Conservation (phyloP, 2,113 vertebrate species). For the Eulacestoma nigropectus region DNA sequence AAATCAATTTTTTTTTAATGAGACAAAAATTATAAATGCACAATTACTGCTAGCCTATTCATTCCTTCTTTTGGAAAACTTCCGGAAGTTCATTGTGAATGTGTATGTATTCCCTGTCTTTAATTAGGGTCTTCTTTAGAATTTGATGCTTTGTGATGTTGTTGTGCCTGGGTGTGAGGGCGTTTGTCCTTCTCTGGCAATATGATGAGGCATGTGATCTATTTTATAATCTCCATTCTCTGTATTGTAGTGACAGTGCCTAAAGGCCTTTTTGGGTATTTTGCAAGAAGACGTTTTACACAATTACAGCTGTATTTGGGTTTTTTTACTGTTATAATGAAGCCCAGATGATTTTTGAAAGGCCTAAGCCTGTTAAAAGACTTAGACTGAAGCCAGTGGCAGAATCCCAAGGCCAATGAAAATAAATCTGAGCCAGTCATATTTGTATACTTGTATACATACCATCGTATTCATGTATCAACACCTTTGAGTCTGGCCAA, state of each 20-base stretch:
- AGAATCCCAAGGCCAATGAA: background rate
- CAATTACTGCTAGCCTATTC: background rate
- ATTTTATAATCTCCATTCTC: background rate
- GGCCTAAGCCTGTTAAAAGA: background rate
- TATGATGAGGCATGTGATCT: background rate
- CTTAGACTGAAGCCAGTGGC: background rate
- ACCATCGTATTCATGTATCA: background rate
- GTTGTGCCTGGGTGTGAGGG: background rate
- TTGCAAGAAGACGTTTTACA: background rate
- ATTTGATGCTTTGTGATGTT: background rate
- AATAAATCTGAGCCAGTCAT: background rate
- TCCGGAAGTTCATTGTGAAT: background rate
- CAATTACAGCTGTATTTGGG: background rate
- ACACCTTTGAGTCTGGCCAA: background rate
- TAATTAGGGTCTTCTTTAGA: background rate
- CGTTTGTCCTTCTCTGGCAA: background rate
- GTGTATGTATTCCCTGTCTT: background rate
- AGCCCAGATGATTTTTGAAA: conserved; percentile 21
- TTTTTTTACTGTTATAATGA: conserved; percentile 9
- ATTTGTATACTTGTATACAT: background rate
- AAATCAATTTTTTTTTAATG: background rate
- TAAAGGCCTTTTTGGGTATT: background rate
- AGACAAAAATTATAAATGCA: background rate
- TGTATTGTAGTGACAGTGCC: background rate
- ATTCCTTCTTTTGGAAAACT: background rate